phyloP scores from a whole-genome alignment of 64 coral and sea anemone species.

The Trachythela sp. region DNA sequence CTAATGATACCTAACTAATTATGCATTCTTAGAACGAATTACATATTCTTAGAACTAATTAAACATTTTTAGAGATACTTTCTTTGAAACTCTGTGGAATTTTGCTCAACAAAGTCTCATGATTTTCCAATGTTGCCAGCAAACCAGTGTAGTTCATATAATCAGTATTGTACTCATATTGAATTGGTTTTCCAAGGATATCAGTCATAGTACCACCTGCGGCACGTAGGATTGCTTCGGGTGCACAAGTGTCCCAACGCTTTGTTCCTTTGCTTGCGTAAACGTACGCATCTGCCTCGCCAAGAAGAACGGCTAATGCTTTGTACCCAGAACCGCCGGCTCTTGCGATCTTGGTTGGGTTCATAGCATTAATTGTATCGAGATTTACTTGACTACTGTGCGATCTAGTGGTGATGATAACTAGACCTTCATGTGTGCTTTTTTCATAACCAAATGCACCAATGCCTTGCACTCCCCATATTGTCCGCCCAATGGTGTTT shows the following conservation, averaged over 20 bases:
- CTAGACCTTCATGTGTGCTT: conserved; percentile 38
- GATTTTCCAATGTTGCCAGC: neutral
- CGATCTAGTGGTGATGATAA: conserved; percentile 86
- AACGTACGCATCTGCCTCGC: conserved; percentile 83
- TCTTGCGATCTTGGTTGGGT: conserved; percentile 67
- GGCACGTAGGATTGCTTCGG: conserved; percentile 71
- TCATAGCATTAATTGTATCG: conserved; percentile 81
- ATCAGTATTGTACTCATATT: conserved; percentile 50
- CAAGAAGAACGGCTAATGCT: conserved; percentile 71
- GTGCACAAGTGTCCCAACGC: conserved; percentile 94
- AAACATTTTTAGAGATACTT: neutral
- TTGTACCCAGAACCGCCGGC: conserved; percentile 88
- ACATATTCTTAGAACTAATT: neutral
- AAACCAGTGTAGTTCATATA: neutral
- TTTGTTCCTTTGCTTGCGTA: conserved; percentile 87
- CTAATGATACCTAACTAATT: no score
- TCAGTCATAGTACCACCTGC: conserved; percentile 77
- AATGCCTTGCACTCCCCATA: conserved; percentile 79
- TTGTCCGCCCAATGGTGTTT: conserved; percentile 58
- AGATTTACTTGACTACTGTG: conserved; percentile 61
- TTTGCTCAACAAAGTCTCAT: neutral
- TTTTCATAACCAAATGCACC: conserved; percentile 80
- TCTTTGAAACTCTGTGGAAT: neutral
- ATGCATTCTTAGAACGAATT: no score
- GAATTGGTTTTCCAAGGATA: conserved; percentile 64